Evolutionary conservation across 2,113 vertebrate genomes (phyloP).

Genomic region (Platycercus adscitus): DNA sequence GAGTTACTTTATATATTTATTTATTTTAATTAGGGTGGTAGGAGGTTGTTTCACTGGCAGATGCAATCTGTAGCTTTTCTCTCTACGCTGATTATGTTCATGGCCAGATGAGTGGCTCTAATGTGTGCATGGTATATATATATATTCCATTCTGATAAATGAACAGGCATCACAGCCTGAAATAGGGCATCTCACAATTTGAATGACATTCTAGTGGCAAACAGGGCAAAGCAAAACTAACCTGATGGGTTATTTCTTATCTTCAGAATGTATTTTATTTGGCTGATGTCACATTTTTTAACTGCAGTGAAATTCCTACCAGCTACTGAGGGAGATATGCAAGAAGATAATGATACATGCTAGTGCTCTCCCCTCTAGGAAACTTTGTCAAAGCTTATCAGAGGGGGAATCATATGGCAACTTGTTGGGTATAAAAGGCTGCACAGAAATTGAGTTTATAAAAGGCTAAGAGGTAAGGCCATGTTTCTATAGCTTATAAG

Average conservation of each 20-base stretch:
- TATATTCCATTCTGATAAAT: not conserved
- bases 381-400: not conserved
- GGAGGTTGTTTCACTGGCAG: slow-evolving; percentile 8
- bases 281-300: not conserved
- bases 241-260: not conserved
- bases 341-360: not conserved
- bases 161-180: not conserved
- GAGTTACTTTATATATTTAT: not conserved
- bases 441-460: not conserved
- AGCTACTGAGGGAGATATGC: not conserved
- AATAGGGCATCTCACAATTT: not conserved
- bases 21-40: not conserved
- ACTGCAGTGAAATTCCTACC: not conserved
- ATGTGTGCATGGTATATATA: not conserved
- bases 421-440: not conserved
- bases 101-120: not conserved
- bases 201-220: not conserved
- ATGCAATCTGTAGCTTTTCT: slow-evolving; percentile 1
- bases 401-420: not conserved
- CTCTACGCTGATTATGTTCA: not conserved
- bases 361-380: not conserved
- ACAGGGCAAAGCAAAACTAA: not conserved
- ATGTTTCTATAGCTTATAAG: not conserved
- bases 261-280: not conserved
- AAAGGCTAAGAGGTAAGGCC: not conserved